Evolutionary conservation across 23 tunicate genomes (phyloP).

Genomic region (Halocynthia aurantium): DNA sequence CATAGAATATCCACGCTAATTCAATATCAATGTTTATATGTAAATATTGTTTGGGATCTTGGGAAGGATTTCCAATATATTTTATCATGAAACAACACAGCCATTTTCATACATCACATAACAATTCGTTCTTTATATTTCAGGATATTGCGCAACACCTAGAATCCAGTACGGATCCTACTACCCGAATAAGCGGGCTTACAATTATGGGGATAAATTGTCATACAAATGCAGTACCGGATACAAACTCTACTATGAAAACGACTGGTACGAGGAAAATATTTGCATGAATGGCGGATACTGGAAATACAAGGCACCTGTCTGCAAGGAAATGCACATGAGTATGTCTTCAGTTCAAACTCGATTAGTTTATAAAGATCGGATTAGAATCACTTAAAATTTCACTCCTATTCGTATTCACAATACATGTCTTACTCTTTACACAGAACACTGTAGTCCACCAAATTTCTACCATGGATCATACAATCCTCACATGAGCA

Average conservation of each 20-base stretch:
- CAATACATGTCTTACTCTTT: too few relatives aligned
- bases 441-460: slow-evolving; percentile 5
- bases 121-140: too few relatives aligned
- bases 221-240: slow-evolving; percentile 14
- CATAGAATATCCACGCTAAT: too few relatives aligned
- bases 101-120: too few relatives aligned
- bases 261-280: slow-evolving; percentile 16
- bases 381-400: too few relatives aligned
- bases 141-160: slow-evolving; percentile 10
- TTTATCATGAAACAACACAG: too few relatives aligned
- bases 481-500: slow-evolving; percentile 4
- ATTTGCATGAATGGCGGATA: slow-evolving; percentile 6
- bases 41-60: too few relatives aligned
- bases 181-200: neutral
- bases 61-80: too few relatives aligned
- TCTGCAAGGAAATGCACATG: slow-evolving; percentile 9
- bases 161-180: neutral
- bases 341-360: neutral
- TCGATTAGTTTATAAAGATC: too few relatives aligned
- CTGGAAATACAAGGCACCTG: slow-evolving; percentile 4
- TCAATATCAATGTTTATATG: too few relatives aligned
- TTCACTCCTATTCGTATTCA: too few relatives aligned
- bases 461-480: slow-evolving; percentile 7
- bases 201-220: slow-evolving; percentile 9
- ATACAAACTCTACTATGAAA: slow-evolving; percentile 5